Conservation (phyloP, 2,888 invertebrate genomes). For the Brassicogethes aeneus region DNA sequence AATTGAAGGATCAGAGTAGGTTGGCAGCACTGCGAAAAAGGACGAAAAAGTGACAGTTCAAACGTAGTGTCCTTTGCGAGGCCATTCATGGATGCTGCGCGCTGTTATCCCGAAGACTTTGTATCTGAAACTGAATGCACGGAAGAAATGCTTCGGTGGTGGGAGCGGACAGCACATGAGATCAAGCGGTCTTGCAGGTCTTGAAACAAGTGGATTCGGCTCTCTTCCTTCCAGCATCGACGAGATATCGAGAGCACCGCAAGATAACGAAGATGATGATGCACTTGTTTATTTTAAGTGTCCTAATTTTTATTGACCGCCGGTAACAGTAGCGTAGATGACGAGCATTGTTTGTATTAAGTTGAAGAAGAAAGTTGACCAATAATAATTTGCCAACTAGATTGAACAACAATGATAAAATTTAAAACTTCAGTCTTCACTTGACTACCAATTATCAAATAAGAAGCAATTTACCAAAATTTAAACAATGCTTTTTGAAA, state of each 20-base stretch:
- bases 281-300: constrained; percentile 18
- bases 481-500: too few relatives aligned
- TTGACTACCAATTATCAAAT: too few relatives aligned
- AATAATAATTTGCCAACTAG: too few relatives aligned
- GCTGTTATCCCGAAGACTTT: constrained; percentile 38
- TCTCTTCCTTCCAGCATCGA: constrained; percentile 12
- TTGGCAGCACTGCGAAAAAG: neutral
- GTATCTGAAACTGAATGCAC: constrained; percentile 42
- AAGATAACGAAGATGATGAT: constrained; percentile 5
- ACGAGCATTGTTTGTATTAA: too few relatives aligned
- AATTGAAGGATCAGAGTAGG: neutral
- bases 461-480: too few relatives aligned
- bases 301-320: constrained; percentile 13
- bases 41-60: neutral
- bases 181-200: constrained; percentile 33
- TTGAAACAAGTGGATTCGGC: constrained; percentile 23
- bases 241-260: neutral
- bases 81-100: constrained; percentile 33
- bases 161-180: constrained; percentile 39
- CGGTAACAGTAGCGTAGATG: too few relatives aligned
- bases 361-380: too few relatives aligned
- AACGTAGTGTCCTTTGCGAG: constrained; percentile 11
- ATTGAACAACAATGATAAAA: too few relatives aligned
- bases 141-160: constrained; percentile 40
- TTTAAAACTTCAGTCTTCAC: too few relatives aligned